Percentiles rank a stretch among this genome's conserved stretches.
Conservation (phyloP, 1,140 invertebrate genomes). For the Leguminivora glycinivorella region DNA sequence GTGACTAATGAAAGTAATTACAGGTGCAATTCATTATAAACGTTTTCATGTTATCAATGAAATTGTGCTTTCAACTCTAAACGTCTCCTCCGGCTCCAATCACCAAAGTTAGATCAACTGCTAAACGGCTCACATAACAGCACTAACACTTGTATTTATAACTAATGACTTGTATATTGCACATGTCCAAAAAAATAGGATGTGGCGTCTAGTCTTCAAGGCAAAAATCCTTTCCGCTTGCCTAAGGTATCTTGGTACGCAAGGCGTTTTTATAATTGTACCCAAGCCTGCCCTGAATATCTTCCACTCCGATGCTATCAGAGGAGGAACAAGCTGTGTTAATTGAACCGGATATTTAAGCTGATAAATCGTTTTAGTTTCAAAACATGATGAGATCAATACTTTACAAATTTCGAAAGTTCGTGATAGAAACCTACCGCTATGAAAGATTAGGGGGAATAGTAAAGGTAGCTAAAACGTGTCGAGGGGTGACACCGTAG, state of each 20-base stretch:
- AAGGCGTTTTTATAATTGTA: constrained; percentile 48
- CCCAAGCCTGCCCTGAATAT: constrained; percentile 48
- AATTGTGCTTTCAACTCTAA: no score
- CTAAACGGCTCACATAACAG: neutral
- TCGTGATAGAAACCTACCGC: constrained; percentile 10
- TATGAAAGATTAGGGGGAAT: neutral
- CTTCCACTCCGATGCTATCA: constrained; percentile 35
- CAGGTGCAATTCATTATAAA: neutral
- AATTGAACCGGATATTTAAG: constrained; percentile 29
- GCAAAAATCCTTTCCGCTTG: neutral
- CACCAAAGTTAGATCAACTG: neutral
- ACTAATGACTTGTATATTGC: neutral
- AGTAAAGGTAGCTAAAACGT: constrained; percentile 1
- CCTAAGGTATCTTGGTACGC: constrained; percentile 26
- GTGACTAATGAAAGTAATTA: constrained; percentile 1
- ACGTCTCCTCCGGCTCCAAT: no score
- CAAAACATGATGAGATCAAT: constrained; percentile 22
- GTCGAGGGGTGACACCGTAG: constrained; percentile 18
- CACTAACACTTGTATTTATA: neutral
- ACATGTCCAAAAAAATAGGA: neutral
- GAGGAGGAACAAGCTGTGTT: constrained; percentile 20
- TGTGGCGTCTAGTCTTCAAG: neutral
- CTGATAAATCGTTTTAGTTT: constrained; percentile 10
- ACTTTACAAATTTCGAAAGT: constrained; percentile 10
- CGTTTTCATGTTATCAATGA: no score